Evolutionary conservation across 2,113 vertebrate genomes (phyloP).

Genomic region (Engystomops pustulosus): DNA sequence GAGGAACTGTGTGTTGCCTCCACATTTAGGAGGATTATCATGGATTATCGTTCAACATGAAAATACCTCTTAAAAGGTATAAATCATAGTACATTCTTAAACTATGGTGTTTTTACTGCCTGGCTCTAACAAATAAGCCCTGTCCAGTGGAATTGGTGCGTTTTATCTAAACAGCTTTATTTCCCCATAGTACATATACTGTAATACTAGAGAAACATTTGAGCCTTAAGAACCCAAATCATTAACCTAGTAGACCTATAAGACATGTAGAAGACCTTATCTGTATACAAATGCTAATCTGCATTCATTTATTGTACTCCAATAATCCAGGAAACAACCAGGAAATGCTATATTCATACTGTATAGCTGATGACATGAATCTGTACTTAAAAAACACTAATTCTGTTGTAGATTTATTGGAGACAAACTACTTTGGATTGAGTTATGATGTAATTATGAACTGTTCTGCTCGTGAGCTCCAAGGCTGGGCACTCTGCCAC

Average conservation of each 20-base stretch:
- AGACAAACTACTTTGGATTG: constrained; percentile 71
- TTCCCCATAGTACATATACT: neutral
- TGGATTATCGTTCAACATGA: no score
- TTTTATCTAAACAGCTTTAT: neutral
- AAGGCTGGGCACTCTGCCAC: constrained; percentile 71
- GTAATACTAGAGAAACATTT: neutral
- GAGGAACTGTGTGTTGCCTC: no score
- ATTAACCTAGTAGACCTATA: neutral
- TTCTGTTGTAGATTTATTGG: constrained; percentile 72
- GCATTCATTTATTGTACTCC: neutral
- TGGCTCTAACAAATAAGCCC: neutral
- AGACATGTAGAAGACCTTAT: neutral
- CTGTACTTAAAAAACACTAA: constrained; percentile 64
- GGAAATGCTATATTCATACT: constrained; percentile 1
- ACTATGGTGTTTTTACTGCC: neutral
- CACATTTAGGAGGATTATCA: no score
- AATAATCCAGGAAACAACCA: neutral
- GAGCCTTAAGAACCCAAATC: neutral
- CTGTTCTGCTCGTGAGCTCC: constrained; percentile 64
- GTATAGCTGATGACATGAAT: constrained; percentile 6
- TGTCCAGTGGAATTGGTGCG: neutral
- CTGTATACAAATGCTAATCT: neutral
- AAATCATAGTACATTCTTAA: no score
- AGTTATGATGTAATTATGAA: constrained; percentile 77
- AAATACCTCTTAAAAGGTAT: no score